phyloP scores from a whole-genome alignment of 2,888 invertebrate genomes.

The Eudasyphora cyanicolor region DNA sequence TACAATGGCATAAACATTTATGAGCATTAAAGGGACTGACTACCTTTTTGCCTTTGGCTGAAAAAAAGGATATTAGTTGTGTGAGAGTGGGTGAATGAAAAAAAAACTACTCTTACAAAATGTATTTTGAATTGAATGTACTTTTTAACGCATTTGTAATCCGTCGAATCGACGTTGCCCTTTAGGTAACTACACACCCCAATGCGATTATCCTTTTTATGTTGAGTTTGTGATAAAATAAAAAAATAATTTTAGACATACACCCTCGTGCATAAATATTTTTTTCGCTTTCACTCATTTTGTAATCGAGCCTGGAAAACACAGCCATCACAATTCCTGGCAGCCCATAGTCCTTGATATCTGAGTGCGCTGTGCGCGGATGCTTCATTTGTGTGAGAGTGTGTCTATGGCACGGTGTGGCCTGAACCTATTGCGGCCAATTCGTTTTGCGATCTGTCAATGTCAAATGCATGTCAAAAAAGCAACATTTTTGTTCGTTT shows the following conservation, averaged over 20 bases:
- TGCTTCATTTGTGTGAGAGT: neutral
- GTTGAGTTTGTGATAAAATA: neutral
- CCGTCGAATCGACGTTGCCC: neutral
- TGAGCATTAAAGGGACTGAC: neutral
- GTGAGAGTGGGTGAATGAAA: neutral
- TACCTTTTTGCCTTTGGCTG: neutral
- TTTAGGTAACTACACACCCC: neutral
- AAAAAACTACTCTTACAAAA: no score
- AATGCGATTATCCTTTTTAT: neutral
- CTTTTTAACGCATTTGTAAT: slow-evolving; percentile 17
- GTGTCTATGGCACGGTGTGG: slow-evolving; percentile 1
- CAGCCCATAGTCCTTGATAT: neutral
- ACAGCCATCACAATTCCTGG: slow-evolving; percentile 30
- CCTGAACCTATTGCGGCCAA: slow-evolving; percentile 65
- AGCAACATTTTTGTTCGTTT: slow-evolving; percentile 67
- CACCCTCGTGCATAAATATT: no score
- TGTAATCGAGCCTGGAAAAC: slow-evolving; percentile 14
- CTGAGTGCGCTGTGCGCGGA: neutral
- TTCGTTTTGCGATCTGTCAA: slow-evolving; percentile 78
- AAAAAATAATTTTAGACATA: slow-evolving; percentile 32
- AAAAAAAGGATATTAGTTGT: slow-evolving; percentile 59
- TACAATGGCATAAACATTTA: slow-evolving; percentile 11
- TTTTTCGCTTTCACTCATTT: slow-evolving; percentile 3
- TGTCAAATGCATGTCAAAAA: slow-evolving; percentile 79
- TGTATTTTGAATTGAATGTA: slow-evolving; percentile 39